Conservation (phyloP, 2,888 invertebrate species). For the Gasteruption jaculator region DNA sequence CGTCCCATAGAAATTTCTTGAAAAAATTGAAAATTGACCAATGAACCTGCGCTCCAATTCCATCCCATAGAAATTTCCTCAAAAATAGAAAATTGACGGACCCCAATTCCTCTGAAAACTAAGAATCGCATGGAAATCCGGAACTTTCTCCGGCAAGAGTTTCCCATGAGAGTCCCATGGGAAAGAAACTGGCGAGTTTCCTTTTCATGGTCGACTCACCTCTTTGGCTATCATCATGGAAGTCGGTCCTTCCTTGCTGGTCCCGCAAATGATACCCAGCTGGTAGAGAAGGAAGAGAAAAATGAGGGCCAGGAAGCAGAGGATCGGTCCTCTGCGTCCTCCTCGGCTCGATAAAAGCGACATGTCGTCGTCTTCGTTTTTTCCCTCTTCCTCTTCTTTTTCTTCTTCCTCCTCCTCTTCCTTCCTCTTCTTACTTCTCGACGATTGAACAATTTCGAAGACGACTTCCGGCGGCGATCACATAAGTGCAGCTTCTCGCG, state of each 20-base stretch:
- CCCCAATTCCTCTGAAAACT: no score
- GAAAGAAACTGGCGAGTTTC: neutral
- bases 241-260: slow-evolving; percentile 36
- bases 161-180: no score
- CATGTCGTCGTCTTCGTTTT: slow-evolving; percentile 32
- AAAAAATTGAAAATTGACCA: no score
- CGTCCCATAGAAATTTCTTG: no score
- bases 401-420: neutral
- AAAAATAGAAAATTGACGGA: no score
- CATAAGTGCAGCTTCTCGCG: slow-evolving; percentile 2
- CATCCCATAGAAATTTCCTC: no score
- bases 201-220: slow-evolving; percentile 34
- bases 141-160: no score
- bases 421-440: neutral
- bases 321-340: slow-evolving; percentile 48
- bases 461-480: slow-evolving; percentile 7
- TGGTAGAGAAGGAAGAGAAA: slow-evolving; percentile 49
- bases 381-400: neutral
- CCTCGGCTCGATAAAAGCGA: slow-evolving; percentile 48
- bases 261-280: slow-evolving; percentile 50
- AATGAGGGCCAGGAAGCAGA: slow-evolving; percentile 48
- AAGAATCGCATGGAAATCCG: no score
- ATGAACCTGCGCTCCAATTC: no score
- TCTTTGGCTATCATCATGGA: slow-evolving; percentile 52
- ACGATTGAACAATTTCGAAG: slow-evolving; percentile 8